phyloP scores from a whole-genome alignment of 2,888 invertebrate species.

The Brenthis hecate region DNA sequence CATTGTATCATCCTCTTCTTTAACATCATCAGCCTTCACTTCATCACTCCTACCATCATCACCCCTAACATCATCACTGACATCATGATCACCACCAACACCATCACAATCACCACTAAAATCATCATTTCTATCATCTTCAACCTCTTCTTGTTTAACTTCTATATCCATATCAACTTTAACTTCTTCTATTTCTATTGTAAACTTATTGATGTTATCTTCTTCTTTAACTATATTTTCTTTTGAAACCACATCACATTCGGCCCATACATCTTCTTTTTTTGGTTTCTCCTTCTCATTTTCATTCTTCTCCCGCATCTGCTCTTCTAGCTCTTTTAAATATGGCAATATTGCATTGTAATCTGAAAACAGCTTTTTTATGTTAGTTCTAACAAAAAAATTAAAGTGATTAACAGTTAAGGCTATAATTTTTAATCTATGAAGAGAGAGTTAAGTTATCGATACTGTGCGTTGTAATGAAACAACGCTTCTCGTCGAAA shows the following conservation, averaged over 20 bases:
- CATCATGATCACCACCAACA: constrained; percentile 16
- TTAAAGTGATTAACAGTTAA: no score
- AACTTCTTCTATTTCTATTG: constrained; percentile 27
- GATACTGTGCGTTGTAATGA: no score
- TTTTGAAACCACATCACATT: constrained; percentile 28
- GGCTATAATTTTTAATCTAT: no score
- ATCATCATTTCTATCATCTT: background rate
- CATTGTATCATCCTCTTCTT: constrained; percentile 40
- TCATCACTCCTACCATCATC: constrained; percentile 9
- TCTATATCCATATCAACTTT: constrained; percentile 30
- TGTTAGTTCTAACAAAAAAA: no score
- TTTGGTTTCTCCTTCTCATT: constrained; percentile 41
- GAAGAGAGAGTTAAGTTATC: no score
- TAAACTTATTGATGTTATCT: background rate
- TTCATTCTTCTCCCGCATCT: constrained; percentile 52
- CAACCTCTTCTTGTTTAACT: constrained; percentile 13
- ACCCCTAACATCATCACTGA: constrained; percentile 18
- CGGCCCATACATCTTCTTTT: constrained; percentile 45
- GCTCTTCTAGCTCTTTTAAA: constrained; percentile 68
- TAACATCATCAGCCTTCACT: constrained; percentile 20
- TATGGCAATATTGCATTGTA: constrained; percentile 75
- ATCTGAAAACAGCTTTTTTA: constrained; percentile 48
- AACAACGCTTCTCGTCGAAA: no score
- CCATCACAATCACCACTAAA: constrained; percentile 33
- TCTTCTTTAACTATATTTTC: constrained; percentile 10